Base-by-base conservation (phyloP, 2,888 invertebrate genomes). In the Drosophila leonis region DNA sequence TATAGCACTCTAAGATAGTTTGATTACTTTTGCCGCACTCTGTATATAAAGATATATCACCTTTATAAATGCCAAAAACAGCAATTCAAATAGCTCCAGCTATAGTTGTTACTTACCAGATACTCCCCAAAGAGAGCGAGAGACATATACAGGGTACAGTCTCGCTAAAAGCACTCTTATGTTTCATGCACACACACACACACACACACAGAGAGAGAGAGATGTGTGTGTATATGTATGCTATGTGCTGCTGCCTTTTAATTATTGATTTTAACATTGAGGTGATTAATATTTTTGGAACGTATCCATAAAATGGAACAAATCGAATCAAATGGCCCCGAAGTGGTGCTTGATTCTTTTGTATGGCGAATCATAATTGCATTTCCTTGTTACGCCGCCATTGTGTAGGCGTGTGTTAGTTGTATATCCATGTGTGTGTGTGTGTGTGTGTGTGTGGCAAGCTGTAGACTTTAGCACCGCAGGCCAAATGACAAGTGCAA, bases 251-350 rank as follows among this genome's bases (percentile, higher is more conserved):
- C 65, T 75, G 76, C 66, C 73, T 60, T 83, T 86, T 82, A 86
- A 88, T 87, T 85, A 88, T 83, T 79, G 83, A 88, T 80, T 78
- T 72, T 69, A 80, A 69, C 68, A 73, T 65, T 74, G 81, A 82
- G 84, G 75, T 82, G 90, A 88, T 90, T 91, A 91, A 88, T 83
- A 87, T 81, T 90, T 84, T 69, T 51, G 62, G 60, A 57, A 52
- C 67, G 55, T 57, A 51, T 41, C 52, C 57, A 44, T 20, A 35
- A 48, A 42, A 48, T 20, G 39, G 42, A 33, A 35, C 24, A 39
- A 31, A 46, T 15, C 20, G 49, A 20, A 46, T 52, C 41, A 31
- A 65, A 51, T 63, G 27, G 59, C 78, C 75, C 51, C 44, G 62
- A 73, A 75, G 73, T 72, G 68, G 62, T 59, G 64, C 65, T 74